phyloP scores from a whole-genome alignment of 2,113 vertebrate species.

The Salvelinus alpinus region DNA sequence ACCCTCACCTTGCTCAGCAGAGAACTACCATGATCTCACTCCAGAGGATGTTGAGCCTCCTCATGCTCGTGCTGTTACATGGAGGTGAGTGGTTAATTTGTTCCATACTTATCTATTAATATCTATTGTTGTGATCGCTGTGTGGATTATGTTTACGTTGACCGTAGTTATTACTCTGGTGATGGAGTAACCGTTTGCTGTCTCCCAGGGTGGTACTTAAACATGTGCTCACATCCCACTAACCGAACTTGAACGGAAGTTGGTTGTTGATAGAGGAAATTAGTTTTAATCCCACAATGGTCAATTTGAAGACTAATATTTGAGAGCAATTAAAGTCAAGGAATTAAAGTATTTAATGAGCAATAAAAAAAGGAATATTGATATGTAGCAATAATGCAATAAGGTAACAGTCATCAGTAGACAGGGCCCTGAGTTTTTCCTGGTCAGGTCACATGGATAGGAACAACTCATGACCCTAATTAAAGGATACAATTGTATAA shows the following conservation, averaged over 20 bases:
- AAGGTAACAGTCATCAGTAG: no score
- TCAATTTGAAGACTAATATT: no score
- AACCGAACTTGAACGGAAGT: no score
- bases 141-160: neutral
- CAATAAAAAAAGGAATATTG: no score
- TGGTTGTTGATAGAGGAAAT: no score
- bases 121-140: neutral
- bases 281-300: no score
- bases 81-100: conserved; percentile 58
- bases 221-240: no score
- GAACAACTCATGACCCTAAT: no score
- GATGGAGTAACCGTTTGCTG: neutral
- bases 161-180: neutral
- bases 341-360: neutral
- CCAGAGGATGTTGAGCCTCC: conserved; percentile 15
- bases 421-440: no score
- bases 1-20: neutral
- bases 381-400: no score
- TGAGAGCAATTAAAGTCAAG: no score
- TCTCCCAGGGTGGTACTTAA: neutral
- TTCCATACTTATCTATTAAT: neutral
- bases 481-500: no score
- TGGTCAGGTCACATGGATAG: neutral
- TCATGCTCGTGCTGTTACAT: conserved; percentile 37
- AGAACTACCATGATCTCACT: conserved; percentile 29